phyloP scores from a whole-genome alignment of 92 coral and sea anemone genomes.

The Porites lobata region DNA sequence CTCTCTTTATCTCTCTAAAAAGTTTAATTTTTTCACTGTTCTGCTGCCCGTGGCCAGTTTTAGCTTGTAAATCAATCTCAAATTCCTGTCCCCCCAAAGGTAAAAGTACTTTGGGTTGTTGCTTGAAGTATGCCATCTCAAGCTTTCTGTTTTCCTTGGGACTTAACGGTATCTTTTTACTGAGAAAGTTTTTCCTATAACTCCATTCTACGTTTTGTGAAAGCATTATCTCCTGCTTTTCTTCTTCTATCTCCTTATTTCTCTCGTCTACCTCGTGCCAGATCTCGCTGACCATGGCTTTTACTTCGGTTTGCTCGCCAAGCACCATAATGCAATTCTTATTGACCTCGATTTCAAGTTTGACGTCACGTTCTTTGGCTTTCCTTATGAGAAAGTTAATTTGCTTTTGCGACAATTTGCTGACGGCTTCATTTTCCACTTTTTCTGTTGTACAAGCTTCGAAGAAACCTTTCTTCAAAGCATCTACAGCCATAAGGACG shows the following conservation, averaged over 20 bases:
- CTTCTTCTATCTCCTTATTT: conserved; percentile 46
- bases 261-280: conserved; percentile 72
- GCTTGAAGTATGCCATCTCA: conserved; percentile 76
- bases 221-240: conserved; percentile 60
- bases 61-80: conserved; percentile 58
- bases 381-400: conserved; percentile 25
- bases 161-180: conserved; percentile 48
- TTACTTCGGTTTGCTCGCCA: conserved; percentile 77
- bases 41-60: conserved; percentile 34
- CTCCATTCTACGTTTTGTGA: conserved; percentile 76
- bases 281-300: conserved; percentile 61
- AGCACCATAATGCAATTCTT: conserved; percentile 68
- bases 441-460: conserved; percentile 66
- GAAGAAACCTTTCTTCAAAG: conserved; percentile 44
- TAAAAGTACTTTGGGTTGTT: conserved; percentile 47
- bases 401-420: conserved; percentile 63
- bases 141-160: conserved; percentile 64
- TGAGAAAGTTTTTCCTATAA: conserved; percentile 31
- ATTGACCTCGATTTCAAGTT: conserved; percentile 32
- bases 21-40: conserved; percentile 36
- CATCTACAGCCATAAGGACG: conserved; percentile 31
- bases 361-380: conserved; percentile 38
- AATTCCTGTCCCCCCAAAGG: conserved; percentile 52
- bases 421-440: conserved; percentile 57
- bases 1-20: background rate